A percentile compares a stretch with the other conserved stretches of the same genome.
These are phyloP conservation scores for Odocoileus virginianus DNA, from an alignment of 2,113 vertebrate species.

Conservation along the genomic window DNA sequence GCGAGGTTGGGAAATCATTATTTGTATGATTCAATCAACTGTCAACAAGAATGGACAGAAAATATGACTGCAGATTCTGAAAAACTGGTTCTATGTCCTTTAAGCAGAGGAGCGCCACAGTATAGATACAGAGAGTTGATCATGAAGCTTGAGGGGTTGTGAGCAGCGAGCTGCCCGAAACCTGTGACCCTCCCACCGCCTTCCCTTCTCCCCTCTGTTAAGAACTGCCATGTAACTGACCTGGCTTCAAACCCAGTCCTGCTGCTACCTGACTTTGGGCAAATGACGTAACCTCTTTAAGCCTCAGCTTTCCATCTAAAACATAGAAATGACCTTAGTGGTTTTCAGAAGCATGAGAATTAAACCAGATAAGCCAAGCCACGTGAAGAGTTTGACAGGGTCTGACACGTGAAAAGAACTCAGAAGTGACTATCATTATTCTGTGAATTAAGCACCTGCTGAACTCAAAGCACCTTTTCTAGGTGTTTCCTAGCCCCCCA, in stretches of 20 bases:
- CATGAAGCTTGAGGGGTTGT: accelerated
- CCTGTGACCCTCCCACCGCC: accelerated
- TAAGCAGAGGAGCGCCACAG: accelerated
- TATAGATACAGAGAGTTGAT: accelerated
- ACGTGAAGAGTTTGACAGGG: background rate
- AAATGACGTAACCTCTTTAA: background rate
- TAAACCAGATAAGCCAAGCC: background rate
- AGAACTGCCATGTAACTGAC: background rate
- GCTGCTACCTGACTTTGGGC: background rate
- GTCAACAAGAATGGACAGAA: background rate
- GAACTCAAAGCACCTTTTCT: background rate
- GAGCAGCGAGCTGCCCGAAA: background rate
- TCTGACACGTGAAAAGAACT: no score
- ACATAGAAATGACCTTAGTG: background rate
- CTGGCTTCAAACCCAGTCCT: background rate
- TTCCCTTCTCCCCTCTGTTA: background rate
- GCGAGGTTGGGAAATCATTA: background rate
- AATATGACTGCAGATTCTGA: background rate
- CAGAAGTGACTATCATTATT: background rate
- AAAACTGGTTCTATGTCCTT: background rate
- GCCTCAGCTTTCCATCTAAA: background rate
- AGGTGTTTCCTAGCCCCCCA: background rate
- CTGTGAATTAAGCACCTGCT: background rate
- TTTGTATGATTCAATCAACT: background rate
- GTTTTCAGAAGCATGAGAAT: background rate